phyloP scores from a whole-genome alignment of 2,113 vertebrate species.

The Grantiella picta region DNA sequence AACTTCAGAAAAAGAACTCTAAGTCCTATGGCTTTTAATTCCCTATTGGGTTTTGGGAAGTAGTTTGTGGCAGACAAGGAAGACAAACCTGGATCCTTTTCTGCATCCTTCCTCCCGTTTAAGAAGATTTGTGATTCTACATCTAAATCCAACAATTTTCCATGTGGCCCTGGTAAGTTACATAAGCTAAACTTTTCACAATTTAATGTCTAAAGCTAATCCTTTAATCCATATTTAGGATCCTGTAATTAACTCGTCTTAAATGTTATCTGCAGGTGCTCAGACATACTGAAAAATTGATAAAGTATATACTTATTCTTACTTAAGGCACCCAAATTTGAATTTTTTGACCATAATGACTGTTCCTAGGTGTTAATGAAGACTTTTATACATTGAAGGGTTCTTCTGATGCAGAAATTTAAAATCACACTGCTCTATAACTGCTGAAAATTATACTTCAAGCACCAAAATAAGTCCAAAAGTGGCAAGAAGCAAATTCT shows the following conservation, averaged over 20 bases:
- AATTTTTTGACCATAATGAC: slow-evolving; percentile 13
- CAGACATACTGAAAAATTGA: slow-evolving; percentile 6
- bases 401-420: neutral
- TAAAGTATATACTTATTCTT: neutral
- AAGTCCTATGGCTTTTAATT: neutral
- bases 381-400: neutral
- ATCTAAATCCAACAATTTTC: neutral
- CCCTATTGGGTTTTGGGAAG: neutral
- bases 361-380: slow-evolving; percentile 7
- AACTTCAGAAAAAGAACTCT: neutral
- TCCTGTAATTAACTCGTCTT: neutral
- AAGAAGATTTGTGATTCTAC: neutral
- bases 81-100: neutral
- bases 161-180: neutral
- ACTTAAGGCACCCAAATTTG: neutral
- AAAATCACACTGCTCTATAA: neutral
- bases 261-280: slow-evolving; percentile 29
- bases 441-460: neutral
- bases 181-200: neutral
- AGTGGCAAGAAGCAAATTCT: neutral
- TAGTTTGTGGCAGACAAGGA: neutral
- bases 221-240: slow-evolving; percentile 30
- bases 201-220: slow-evolving; percentile 18
- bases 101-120: neutral
- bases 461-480: neutral